Percentiles rank a stretch among this genome's conserved stretches.
These are phyloP conservation scores for Capitella teleta DNA, from an alignment of 1,140 invertebrate genomes.

Conservation along the genomic window DNA sequence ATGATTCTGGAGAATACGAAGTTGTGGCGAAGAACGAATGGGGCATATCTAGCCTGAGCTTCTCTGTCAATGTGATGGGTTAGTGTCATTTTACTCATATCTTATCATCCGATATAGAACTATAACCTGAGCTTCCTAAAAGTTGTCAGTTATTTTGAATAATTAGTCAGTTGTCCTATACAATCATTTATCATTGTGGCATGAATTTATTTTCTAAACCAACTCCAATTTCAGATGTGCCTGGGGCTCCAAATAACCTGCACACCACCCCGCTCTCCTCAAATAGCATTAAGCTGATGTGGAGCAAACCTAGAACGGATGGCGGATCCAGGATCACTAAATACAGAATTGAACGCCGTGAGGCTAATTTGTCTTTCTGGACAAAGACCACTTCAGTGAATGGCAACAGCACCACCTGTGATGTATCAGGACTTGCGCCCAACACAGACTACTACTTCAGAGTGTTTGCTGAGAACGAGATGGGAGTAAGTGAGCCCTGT, in stretches of 20 bases:
- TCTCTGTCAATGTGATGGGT: slow-evolving; percentile 77
- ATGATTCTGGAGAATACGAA: slow-evolving; percentile 79
- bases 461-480: slow-evolving; percentile 75
- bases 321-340: slow-evolving; percentile 86
- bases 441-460: slow-evolving; percentile 57
- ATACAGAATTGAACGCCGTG: slow-evolving; percentile 78
- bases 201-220: too few species aligned
- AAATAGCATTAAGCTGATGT: slow-evolving; percentile 82
- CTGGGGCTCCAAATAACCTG: slow-evolving; percentile 61
- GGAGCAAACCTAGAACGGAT: slow-evolving; percentile 76
- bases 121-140: too few species aligned
- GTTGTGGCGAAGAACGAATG: slow-evolving; percentile 82
- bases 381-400: slow-evolving; percentile 52
- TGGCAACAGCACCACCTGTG: slow-evolving; percentile 55
- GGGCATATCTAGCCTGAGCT: slow-evolving; percentile 82
- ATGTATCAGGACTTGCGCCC: slow-evolving; percentile 35
- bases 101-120: neutral
- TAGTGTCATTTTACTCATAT: too few species aligned
- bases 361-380: slow-evolving; percentile 39
- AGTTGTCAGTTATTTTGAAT: too few species aligned
- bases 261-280: slow-evolving; percentile 80
- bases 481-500: slow-evolving; percentile 56
- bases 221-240: slow-evolving; percentile 12
- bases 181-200: too few species aligned
- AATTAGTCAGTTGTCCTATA: too few species aligned